Base-by-base conservation (phyloP, 35 echinoderm and acorn worm species). In the Stichopus chloronotus region DNA sequence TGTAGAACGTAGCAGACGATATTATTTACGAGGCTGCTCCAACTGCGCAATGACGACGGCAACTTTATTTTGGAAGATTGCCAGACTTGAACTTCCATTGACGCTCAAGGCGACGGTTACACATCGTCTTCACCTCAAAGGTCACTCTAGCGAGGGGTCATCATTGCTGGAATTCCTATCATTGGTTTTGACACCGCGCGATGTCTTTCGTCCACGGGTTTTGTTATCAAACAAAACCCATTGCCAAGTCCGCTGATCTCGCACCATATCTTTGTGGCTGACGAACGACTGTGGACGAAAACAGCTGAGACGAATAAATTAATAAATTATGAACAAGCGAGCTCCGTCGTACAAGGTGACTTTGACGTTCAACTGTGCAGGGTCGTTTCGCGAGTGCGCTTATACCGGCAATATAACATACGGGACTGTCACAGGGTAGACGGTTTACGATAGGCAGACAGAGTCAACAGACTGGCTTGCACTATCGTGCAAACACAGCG, bases 81-180 rank as follows among this genome's bases (percentile, higher is more conserved):
- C 69, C 69, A 74, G n/a, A 74, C 17, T 20, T 74, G 69, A 65
- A 74, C 69, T 74, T 43, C 69, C 69, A 74, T 74, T 74, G 69
- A 74, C 69, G 69, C 69, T 74, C 69, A 43, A 74, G 19, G 19
- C n/a, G 69, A n/a, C 12, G 19, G 22, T 74, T 74, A 7, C 22
- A 19, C 19, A 19, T 85, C 5, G 82, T 58, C 23, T 78, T 58
- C 20, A 58, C 82, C 24, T 43, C 30, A 23, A 22, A 85, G 82
- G 82, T 85, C 82, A 85, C 82, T 85, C 55, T 85, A 85, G 82
- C 57, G 10, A 85, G 55, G 82, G 82, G 82, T 85, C 82, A 59
- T 58, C 82, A 85, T 85, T 22, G 57, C 55, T 85, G 17, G 82
- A 58, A 85, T 85, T 85, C 82, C 82, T 20, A 55, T 58, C 55